Evolutionary conservation across 2,888 invertebrate species (phyloP).

Genomic region (Lycaena phlaeas): DNA sequence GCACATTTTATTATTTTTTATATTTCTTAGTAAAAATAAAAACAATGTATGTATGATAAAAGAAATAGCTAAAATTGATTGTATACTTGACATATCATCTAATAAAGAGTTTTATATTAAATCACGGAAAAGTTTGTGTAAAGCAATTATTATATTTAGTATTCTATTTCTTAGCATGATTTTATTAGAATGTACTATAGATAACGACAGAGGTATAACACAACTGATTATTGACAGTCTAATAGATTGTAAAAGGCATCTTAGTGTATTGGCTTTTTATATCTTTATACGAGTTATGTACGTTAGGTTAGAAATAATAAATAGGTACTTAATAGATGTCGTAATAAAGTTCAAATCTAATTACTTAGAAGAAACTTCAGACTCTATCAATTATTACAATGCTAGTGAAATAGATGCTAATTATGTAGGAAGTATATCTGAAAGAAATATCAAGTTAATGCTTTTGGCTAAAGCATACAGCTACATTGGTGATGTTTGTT

Average conservation of each 20-base stretch:
- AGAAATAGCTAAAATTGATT: conserved; percentile 12
- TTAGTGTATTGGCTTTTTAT: conserved; percentile 25
- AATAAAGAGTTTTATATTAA: conserved; percentile 7
- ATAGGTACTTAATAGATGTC: conserved; percentile 33
- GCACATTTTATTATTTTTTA: conserved; percentile 9
- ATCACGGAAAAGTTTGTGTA: conserved; percentile 7
- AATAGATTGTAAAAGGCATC: conserved; percentile 13
- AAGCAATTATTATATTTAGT: conserved; percentile 7
- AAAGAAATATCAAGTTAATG: conserved; percentile 12
- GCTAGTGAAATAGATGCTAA: background rate
- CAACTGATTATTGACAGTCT: background rate
- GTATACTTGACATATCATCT: conserved; percentile 11
- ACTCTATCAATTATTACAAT: background rate
- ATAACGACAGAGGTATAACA: background rate
- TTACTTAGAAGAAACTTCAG: background rate
- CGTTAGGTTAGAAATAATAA: conserved; percentile 31
- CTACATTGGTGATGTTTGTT: conserved; percentile 24
- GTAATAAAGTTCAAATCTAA: conserved; percentile 18
- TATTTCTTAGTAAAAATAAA: background rate
- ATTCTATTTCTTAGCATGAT: background rate
- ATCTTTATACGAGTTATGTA: conserved; percentile 31
- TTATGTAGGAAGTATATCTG: conserved; percentile 3
- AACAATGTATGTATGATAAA: conserved; percentile 9
- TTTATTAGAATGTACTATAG: background rate
- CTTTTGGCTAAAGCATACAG: conserved; percentile 25